phyloP scores from a whole-genome alignment of 2,797 vertebrate genomes.

The Scolopax rusticola region DNA sequence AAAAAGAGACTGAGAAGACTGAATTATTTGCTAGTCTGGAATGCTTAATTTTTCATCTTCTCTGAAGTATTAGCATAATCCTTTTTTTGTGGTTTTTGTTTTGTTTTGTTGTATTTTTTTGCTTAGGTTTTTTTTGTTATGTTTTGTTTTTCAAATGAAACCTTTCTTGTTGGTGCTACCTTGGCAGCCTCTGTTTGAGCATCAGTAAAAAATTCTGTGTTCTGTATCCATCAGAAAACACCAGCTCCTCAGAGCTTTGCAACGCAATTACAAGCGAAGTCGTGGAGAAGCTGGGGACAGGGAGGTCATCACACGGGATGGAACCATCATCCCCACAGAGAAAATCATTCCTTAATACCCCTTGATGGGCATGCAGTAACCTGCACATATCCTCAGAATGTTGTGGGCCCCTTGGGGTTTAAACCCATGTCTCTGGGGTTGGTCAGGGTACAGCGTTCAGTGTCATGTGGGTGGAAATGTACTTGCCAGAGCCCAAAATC shows the following conservation, averaged over 20 bases:
- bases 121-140: not conserved
- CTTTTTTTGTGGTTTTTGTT: not conserved
- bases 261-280: not conserved
- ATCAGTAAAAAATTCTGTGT: not conserved
- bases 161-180: not conserved
- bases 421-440: accelerated
- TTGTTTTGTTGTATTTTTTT: not conserved
- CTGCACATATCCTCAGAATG: accelerated
- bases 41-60: conserved; percentile 49
- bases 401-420: not conserved
- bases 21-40: conserved; percentile 13
- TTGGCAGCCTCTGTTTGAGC: conserved; percentile 3
- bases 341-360: not conserved
- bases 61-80: conserved; percentile 48
- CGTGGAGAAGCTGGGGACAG: not conserved
- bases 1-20: not conserved
- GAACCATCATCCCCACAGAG: accelerated
- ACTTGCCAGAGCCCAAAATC: not conserved
- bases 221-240: not conserved
- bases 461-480: not conserved
- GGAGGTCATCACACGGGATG: not conserved
- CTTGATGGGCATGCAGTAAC: not conserved
- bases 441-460: not conserved
- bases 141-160: not conserved
- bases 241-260: not conserved